Evolutionary conservation across 2,113 vertebrate genomes (phyloP), one percentile per base, ranked within the genome.

Genomic region (Burhinus oedicnemus): DNA sequence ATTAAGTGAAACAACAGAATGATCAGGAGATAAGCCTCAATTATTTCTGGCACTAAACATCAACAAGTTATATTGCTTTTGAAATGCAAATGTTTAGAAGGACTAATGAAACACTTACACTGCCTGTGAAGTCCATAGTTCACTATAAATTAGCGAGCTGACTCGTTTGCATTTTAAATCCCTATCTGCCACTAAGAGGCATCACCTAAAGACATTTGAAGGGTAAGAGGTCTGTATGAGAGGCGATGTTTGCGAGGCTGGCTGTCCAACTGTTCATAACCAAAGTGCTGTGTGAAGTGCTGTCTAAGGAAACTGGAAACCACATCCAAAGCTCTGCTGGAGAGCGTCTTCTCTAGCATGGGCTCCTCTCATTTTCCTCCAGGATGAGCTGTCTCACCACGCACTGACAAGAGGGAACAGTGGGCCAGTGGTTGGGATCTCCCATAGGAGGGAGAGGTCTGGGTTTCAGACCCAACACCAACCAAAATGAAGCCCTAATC

Each of bases 381-480:
- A 34, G 45, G 51, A 66, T 58, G n/a, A 89, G 68, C 51, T 16
- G 21, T 81, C 42, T 60, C 47, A 15, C n/a, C 34, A n/a, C 0
- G 2, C 15, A 12, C 42, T 29, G 30, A 44, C 1, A 5, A 62
- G 15, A 45, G 5, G 60, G 5, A 42, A 54, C 0, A 5, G 47
- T 38, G 42, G 40, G 34, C 44, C 29, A 69, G 38, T 5, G 44
- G 23, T 11, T 74, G 77, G 76, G 80, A 58, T 26, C 25, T 81
- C 55, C 61, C 25, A 40, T 29, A 36, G 52, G 38, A 79, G n/a
- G 26, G 16, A 87, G 70, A 57, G 36, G 49, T 72, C 61, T 65
- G 74, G 14, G 36, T 76, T 94, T 87, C 61, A 72, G 57, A 69
- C 66, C 61, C 49, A 79, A 61, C 26, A 29, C 23, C 81, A 91